Evolutionary conservation across 2,888 invertebrate species (phyloP), one percentile per base, ranked within the genome.

Genomic region (Xiphydria camelus): DNA sequence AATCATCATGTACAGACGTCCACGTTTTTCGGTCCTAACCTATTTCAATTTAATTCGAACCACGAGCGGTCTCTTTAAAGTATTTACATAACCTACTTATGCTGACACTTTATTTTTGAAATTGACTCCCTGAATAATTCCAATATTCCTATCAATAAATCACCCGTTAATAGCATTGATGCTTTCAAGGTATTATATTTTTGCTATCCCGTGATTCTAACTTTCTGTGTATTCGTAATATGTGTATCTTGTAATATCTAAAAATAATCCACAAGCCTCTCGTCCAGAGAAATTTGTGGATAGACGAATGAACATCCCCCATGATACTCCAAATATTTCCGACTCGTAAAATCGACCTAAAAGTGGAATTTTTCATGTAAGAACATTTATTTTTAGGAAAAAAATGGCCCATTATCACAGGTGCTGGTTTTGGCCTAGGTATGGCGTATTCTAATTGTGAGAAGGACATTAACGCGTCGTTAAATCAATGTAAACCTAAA

Each of bases 371-470:
- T 3, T n/a, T 12, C 31, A 29, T 41, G 43, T 34, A 26, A 31
- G 23, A 31, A 21, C 14, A 31, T 10, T 29, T 29, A 6, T 29
- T 29, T 5, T 47, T 66, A 85, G 85, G 90, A 68, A 83, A 86
- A 75, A 80, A 86, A 65, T 96, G 94, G 94, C 96, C 96, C 1
- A 77, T 94, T 19, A 83, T 91, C 66, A 82, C 91, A 47, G 95
- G 95, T 23, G 83, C 88, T 55, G 95, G 95, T 41, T 85, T 93
- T 72, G 97, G 96, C 25, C 78, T 94, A 62, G 97, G 97, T 37
- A 85, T 92, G 79, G 94, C 93, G 35, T 91, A 89, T 78, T 83
- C 90, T 41, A 92, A 93, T 76, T 94, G 94, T 76, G 88, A 93
- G 77, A 79, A 83, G 67, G 85, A 86, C 54, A 62, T 83, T 32